Base-by-base conservation (phyloP, 2,888 invertebrate species). In the Aromia moschata region DNA sequence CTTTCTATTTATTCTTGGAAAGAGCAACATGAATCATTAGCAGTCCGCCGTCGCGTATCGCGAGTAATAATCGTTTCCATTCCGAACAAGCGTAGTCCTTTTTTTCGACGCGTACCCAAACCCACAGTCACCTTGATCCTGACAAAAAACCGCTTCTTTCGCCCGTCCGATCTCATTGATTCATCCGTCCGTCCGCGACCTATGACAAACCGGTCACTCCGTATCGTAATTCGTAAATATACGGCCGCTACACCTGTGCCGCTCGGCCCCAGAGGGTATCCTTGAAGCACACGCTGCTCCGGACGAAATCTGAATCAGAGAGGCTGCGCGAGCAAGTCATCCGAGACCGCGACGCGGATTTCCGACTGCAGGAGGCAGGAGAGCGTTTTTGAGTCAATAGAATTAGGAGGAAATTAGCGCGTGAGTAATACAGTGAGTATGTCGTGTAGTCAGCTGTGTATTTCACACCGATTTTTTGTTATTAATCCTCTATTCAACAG, bases 171-270 rank as follows among this genome's bases (percentile, higher is more conserved):
- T 20, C 12, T 37, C 14, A 46, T 36, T 46, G 11, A 15, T 38
- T 38, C 49, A 49, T 49, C 49, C 38, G 49, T 31, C 17, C 5
- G 18, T 46, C 46, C 17, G 17, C 38, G 49, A 38, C 49, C 38
- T 37, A 49, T 49, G 38, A 49, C 49, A 49, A 49, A 49, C 38
- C n/a, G n/a, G n/a, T n/a, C n/a, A n/a, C n/a, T n/a, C n/a, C n/a
- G n/a, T n/a, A n/a, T n/a, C n/a, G n/a, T n/a, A n/a, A n/a, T n/a
- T n/a, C n/a, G n/a, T n/a, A n/a, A n/a, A n/a, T n/a, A 5, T 16
- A 11, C 14, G 10, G 33, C 16, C 30, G 33, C 10, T 20, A 25
- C 25, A 38, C 15, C 38, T 38, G 20, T 38, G 49, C 36, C 10
- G 20, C 37, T 9, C 9, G 25, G 37, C 14, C 18, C 11, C 17